Base-by-base conservation (phyloP, 2,888 invertebrate species). In the Philopedon plagiatum region DNA sequence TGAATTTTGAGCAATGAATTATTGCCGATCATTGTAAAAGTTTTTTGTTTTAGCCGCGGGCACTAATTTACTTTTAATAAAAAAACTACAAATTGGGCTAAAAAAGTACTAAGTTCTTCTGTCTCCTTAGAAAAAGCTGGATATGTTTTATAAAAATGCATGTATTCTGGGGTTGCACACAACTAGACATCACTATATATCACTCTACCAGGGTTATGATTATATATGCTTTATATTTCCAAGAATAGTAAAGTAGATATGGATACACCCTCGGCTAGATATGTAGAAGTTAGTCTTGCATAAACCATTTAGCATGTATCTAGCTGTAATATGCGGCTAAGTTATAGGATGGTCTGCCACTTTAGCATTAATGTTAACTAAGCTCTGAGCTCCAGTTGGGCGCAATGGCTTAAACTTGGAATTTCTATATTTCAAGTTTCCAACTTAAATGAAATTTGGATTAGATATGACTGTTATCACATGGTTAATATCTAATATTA, bases 251-350 rank as follows among this genome's bases (percentile, higher is more conserved):
- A 29, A 54, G 15, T 23, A 46, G 46, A 46, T 46, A 46, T 46
- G 46, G 46, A 19, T 46, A 46, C 46, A 19, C 46, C 46, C 46
- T 23, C n/a, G 46, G 13, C 29, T 54, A 29, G 51, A 54, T 54
- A 54, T 54, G 51, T 54, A 54, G 29, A 54, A 54, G 51, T 54
- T 54, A 82, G 81, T 84, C 81, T 84, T 83, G 85, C 84, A 83
- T 84, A 82, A 84, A 82, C 84, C 84, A 84, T 85, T 85, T 84
- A 85, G 83, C 84, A 84, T 83, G 82, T 81, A 84, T 83, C 82
- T 82, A 80, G 11, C 23, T 13, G 49, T 64, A 44, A 54, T 54
- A 54, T 29, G 51, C 29, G 26, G 18, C 29, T 29, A 54, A 54
- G 29, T 29, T 54, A 29, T 29, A 18, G 51, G 26, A 54, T 49